Evolutionary conservation across 2,888 invertebrate species (phyloP).

Genomic region (Dendrolimus houi): DNA sequence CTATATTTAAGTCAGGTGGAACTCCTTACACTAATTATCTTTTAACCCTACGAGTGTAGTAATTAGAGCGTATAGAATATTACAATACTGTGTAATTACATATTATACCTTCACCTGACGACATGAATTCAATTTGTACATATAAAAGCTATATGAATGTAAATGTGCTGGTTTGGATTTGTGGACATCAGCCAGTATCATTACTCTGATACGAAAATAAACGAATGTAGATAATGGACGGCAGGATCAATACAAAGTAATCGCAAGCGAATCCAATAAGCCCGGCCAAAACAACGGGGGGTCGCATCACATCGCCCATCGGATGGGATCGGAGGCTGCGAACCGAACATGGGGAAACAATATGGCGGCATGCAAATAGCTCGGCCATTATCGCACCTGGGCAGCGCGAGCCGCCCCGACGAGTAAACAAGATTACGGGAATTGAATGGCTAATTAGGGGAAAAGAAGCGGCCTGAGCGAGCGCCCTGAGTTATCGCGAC

Average conservation of each 20-base stretch:
- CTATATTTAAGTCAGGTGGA: too few species aligned
- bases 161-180: conserved; percentile 37
- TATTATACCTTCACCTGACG: neutral
- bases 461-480: conserved; percentile 64
- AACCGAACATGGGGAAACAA: conserved; percentile 69
- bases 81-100: too few species aligned
- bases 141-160: neutral
- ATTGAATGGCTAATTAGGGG: conserved; percentile 75
- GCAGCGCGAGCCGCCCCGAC: conserved; percentile 58
- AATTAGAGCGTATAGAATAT: too few species aligned
- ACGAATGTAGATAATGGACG: conserved; percentile 73
- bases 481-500: conserved; percentile 61
- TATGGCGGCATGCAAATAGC: conserved; percentile 77
- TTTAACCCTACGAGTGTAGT: too few species aligned
- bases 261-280: conserved; percentile 74
- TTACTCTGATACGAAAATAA: conserved; percentile 68
- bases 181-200: conserved; percentile 56
- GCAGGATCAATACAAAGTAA: conserved; percentile 74
- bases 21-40: too few species aligned
- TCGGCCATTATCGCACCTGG: conserved; percentile 76
- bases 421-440: conserved; percentile 76
- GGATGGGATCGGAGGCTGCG: conserved; percentile 49
- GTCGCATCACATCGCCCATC: conserved; percentile 46
- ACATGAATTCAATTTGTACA: neutral
- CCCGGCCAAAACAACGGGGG: conserved; percentile 70